Base-by-base conservation (phyloP, 2,888 invertebrate species). In the Boloria euphrosyne region DNA sequence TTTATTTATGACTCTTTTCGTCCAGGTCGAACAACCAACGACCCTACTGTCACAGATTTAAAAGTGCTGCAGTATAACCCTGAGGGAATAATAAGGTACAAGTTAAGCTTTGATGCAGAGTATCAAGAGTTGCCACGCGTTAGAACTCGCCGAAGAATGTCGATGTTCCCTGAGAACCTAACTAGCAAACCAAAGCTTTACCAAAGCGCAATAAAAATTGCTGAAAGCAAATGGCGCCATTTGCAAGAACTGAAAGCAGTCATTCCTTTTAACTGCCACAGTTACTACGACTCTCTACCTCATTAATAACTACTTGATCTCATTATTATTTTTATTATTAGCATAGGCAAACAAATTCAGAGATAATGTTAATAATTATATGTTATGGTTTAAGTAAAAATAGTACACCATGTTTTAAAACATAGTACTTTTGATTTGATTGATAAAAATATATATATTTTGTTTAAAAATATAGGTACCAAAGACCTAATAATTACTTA, bases 11-110 rank as follows among this genome's bases (percentile, higher is more conserved):
- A 60, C 31, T 49, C 63, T 49, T 60, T 65, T 60, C 57, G 59
- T 60, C 60, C 65, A 38, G 67, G 62, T 58, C 67, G 60, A 44
- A 60, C 62, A 52, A 66, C 58, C 14, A 65, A 52, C 52, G 70
- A 67, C 62, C 63, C 67, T 22, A 22, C 22, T 22, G 22, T 22
- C 22, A 22, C 22, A 22, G 1, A 22, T 22, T 22, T 22, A 22
- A 22, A 31, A 31, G 31, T 6, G 31, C 31, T 31, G 31, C 5
- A 31, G 31, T 31, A 31, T 31, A 6, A 6, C 31, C 6, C 31
- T 31, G 31, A 31, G 5, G 6, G 31, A 31, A 31, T 31, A 31
- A 31, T 31, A 31, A 31, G 31, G 31, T 31, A 6, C 6, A 31
- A 31, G 31, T 31, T 31, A 31, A 31, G 31, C 31, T 31, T 31